These are phyloP conservation scores for Caenorhabditis wallacei DNA, from an alignment of 2,888 invertebrate species.

Conservation along the genomic window DNA sequence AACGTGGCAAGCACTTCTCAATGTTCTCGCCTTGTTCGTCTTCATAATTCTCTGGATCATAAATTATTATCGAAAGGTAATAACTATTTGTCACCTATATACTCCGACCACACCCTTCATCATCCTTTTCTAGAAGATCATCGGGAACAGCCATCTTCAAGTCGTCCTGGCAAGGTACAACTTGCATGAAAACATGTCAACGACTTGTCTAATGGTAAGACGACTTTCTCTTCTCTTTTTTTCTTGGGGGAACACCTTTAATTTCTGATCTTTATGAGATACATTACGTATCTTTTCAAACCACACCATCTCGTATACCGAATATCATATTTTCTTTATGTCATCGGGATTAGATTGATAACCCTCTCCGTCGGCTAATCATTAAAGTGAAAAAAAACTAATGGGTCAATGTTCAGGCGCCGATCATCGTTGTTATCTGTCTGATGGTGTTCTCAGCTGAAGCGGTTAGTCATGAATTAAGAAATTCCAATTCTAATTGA, in stretches of 20 bases:
- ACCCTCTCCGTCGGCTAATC: conserved; percentile 6
- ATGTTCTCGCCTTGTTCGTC: conserved; percentile 43
- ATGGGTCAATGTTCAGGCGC: conserved; percentile 60
- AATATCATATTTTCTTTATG: conserved; percentile 13
- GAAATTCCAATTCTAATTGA: not conserved
- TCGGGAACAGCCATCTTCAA: conserved; percentile 55
- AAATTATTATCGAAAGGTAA: conserved; percentile 56
- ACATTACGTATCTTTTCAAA: conserved; percentile 19
- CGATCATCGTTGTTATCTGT: conserved; percentile 40
- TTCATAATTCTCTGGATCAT: conserved; percentile 53
- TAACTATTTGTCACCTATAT: not conserved
- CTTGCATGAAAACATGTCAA: conserved; percentile 61
- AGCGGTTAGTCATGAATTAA: conserved; percentile 40
- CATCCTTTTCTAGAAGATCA: conserved; percentile 48
- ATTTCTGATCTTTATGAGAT: conserved; percentile 48
- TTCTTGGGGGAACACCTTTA: conserved; percentile 39
- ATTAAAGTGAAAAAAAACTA: conserved; percentile 24
- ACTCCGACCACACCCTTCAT: conserved; percentile 19
- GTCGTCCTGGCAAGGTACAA: conserved; percentile 59
- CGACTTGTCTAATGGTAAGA: conserved; percentile 60
- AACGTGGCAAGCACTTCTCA: conserved; percentile 42
- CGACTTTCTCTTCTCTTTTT: not conserved
- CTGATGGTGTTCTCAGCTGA: conserved; percentile 53
- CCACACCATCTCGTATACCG: conserved; percentile 5
- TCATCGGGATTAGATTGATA: conserved; percentile 52